A percentile compares a stretch with the other conserved stretches of the same genome.
Conservation (phyloP, 2,888 invertebrate species). For the Notocelia uddmanniana region DNA sequence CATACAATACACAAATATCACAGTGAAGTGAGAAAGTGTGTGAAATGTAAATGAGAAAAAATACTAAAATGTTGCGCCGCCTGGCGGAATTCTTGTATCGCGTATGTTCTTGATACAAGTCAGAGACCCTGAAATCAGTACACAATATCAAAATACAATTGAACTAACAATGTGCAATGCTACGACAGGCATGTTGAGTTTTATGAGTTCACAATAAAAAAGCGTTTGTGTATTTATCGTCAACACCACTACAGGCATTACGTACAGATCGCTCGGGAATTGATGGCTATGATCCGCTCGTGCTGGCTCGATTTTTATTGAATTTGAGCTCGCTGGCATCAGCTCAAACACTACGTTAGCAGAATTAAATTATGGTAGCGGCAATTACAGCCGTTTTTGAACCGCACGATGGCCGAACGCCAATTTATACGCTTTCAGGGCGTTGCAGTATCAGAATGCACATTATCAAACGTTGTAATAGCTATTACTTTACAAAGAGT, state of each 20-base stretch:
- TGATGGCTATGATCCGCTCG: conserved; percentile 63
- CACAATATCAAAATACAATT: no score
- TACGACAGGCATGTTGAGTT: neutral
- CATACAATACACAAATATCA: no score
- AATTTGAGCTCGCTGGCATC: conserved; percentile 76
- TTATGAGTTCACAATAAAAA: conserved; percentile 1
- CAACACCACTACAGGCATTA: conserved; percentile 46
- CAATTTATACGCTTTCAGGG: conserved; percentile 74
- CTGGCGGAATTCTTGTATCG: no score
- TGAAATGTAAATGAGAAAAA: no score
- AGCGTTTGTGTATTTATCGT: conserved; percentile 19
- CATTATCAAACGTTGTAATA: conserved; percentile 30
- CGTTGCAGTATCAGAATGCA: conserved; percentile 55
- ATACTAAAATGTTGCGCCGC: no score
- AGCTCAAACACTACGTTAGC: conserved; percentile 81
- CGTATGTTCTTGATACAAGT: no score
- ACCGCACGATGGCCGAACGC: conserved; percentile 77
- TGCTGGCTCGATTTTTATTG: conserved; percentile 73
- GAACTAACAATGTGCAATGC: neutral
- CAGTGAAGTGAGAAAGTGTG: no score
- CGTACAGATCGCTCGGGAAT: conserved; percentile 57
- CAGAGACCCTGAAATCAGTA: no score
- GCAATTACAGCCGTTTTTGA: conserved; percentile 81
- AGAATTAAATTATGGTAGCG: conserved; percentile 80
- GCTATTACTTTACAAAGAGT: neutral